phyloP scores from a whole-genome alignment of 2,888 invertebrate species.

The Drosophila lacicola region DNA sequence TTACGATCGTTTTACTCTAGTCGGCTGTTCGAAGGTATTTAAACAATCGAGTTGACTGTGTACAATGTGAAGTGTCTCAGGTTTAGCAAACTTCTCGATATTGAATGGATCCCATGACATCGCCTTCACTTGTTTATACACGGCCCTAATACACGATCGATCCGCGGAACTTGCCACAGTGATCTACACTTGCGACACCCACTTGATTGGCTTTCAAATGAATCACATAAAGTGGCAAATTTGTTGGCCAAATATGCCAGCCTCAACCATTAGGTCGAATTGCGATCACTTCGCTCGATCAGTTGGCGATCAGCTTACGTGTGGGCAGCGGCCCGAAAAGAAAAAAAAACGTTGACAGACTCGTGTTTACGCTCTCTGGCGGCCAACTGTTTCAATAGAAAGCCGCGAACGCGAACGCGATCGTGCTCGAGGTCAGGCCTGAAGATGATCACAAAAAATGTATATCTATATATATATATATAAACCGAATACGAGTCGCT shows the following conservation, averaged over 20 bases:
- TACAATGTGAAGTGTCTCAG: conserved; percentile 20
- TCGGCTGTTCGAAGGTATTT: neutral
- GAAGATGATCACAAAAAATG: conserved; percentile 31
- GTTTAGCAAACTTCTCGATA: conserved; percentile 23
- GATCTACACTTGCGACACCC: conserved; percentile 50
- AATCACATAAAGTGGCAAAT: conserved; percentile 57
- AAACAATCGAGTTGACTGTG: conserved; percentile 17
- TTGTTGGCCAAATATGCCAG: conserved; percentile 44
- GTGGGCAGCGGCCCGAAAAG: conserved; percentile 45
- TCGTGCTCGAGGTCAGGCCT: conserved; percentile 62
- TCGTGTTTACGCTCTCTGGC: conserved; percentile 35
- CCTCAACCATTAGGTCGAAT: conserved; percentile 9
- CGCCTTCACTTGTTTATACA: conserved; percentile 19
- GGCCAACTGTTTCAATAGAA: conserved; percentile 77
- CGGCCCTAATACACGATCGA: conserved; percentile 2
- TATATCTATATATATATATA: conserved; percentile 1
- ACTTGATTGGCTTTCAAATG: conserved; percentile 37
- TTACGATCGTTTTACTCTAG: conserved; percentile 2
- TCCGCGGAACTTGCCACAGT: conserved; percentile 22
- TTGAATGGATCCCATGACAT: conserved; percentile 10
- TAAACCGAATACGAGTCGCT: conserved; percentile 27
- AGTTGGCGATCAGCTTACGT: conserved; percentile 34
- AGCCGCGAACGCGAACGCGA: conserved; percentile 47
- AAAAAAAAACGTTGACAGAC: conserved; percentile 17
- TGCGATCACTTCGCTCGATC: conserved; percentile 10